Evolutionary conservation across 2,797 vertebrate genomes (phyloP).

Genomic region (Miichthys miiuy): DNA sequence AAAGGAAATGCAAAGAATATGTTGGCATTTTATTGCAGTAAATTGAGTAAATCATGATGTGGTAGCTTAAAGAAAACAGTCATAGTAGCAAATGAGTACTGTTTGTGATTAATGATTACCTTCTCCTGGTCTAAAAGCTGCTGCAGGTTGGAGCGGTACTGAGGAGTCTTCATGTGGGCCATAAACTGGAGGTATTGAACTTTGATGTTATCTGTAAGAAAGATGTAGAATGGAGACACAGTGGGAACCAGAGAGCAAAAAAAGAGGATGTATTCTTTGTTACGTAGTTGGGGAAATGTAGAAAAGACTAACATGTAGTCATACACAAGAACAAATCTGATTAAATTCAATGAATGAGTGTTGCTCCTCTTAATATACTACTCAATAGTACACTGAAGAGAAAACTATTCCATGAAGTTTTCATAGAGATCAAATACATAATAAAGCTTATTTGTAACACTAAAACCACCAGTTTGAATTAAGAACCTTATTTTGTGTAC

Average conservation of each 20-base stretch:
- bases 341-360: neutral
- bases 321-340: neutral
- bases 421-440: neutral
- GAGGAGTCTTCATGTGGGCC: conserved; percentile 96
- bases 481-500: neutral
- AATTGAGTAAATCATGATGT: no score
- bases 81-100: neutral
- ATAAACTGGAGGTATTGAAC: conserved; percentile 98
- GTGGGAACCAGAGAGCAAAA: neutral
- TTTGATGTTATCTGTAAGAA: conserved; percentile 93
- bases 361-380: neutral
- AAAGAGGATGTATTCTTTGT: neutral
- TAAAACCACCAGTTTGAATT: neutral
- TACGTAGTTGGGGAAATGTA: neutral
- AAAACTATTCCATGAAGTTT: neutral
- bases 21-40: neutral
- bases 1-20: neutral
- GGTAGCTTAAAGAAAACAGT: neutral
- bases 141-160: conserved; percentile 95
- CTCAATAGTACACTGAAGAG: no score
- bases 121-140: conserved; percentile 96
- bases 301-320: neutral
- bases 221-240: conserved; percentile 1
- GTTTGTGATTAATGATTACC: conserved; percentile 76
- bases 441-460: neutral